These are phyloP conservation scores for Passer domesticus DNA, from an alignment of 2,113 vertebrate genomes.

Conservation along the genomic window DNA sequence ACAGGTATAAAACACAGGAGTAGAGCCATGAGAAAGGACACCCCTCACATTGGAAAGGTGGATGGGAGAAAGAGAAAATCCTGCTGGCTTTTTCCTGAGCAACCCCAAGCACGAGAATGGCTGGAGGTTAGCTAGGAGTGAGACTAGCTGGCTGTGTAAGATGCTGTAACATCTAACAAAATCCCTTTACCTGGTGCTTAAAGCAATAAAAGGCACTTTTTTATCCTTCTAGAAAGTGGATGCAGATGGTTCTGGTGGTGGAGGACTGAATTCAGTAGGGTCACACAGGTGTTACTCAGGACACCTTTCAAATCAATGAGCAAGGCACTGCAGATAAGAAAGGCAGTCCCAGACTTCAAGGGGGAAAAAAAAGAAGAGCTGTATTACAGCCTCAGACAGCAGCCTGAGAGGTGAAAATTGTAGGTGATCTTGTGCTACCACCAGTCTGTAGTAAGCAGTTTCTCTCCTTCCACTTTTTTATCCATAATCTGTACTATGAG, in stretches of 20 bases:
- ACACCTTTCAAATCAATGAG: not conserved
- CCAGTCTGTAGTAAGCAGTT: not conserved
- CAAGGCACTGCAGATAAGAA: not conserved
- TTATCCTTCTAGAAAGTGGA: not conserved
- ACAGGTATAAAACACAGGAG: not conserved
- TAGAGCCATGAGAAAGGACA: accelerated
- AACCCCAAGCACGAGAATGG: accelerated
- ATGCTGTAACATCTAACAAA: not conserved
- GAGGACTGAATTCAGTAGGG: not conserved
- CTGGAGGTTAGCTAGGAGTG: not conserved
- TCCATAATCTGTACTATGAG: not conserved
- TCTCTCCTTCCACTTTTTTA: not conserved
- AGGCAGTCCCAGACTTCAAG: not conserved
- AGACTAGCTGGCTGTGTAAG: not conserved
- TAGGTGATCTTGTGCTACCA: not conserved
- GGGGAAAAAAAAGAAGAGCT: not conserved
- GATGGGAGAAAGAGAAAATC: not conserved
- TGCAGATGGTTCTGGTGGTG: not conserved
- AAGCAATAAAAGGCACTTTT: not conserved
- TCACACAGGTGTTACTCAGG: not conserved
- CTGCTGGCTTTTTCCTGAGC: not conserved
- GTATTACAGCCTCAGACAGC: not conserved
- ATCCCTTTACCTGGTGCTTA: not conserved
- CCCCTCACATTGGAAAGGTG: accelerated
- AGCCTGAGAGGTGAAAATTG: not conserved